phyloP scores from a whole-genome alignment of 2,888 invertebrate genomes.

The Empis stercorea region DNA sequence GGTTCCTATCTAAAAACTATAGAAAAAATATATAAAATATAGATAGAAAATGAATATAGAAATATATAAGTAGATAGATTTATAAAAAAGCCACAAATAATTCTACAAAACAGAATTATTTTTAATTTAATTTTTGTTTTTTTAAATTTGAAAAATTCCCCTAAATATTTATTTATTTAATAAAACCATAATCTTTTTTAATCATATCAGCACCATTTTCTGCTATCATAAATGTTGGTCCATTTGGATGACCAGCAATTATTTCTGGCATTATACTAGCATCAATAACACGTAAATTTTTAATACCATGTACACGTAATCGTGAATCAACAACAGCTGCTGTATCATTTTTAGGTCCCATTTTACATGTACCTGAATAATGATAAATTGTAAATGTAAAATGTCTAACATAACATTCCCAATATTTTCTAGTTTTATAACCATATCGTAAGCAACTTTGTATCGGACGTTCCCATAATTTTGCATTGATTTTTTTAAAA shows the following conservation, averaged over 20 bases:
- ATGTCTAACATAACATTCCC: conserved; percentile 50
- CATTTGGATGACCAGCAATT: conserved; percentile 43
- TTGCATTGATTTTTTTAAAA: conserved; percentile 41
- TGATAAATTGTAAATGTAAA: conserved; percentile 50
- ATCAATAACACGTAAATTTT: conserved; percentile 40
- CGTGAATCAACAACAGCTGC: conserved; percentile 51
- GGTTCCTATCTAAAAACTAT: too few relatives aligned
- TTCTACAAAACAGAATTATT: too few relatives aligned
- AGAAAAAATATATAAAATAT: too few relatives aligned
- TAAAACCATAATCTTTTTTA: conserved; percentile 37
- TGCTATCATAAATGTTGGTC: conserved; percentile 44
- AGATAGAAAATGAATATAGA: too few relatives aligned
- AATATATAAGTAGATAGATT: too few relatives aligned
- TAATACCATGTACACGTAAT: conserved; percentile 39
- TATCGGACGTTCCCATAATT: conserved; percentile 41
- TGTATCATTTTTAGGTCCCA: conserved; percentile 48
- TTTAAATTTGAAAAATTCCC: too few relatives aligned
- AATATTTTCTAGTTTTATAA: conserved; percentile 47
- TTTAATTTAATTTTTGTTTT: too few relatives aligned
- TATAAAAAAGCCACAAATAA: too few relatives aligned
- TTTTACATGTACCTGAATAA: conserved; percentile 49
- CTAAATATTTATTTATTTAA: conserved; percentile 11
- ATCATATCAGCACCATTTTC: conserved; percentile 45
- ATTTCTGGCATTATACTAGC: conserved; percentile 43
- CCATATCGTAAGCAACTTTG: conserved; percentile 43